These are phyloP conservation scores for Vipera latastei DNA, from an alignment of 2,797 vertebrate genomes.

Conservation along the genomic window DNA sequence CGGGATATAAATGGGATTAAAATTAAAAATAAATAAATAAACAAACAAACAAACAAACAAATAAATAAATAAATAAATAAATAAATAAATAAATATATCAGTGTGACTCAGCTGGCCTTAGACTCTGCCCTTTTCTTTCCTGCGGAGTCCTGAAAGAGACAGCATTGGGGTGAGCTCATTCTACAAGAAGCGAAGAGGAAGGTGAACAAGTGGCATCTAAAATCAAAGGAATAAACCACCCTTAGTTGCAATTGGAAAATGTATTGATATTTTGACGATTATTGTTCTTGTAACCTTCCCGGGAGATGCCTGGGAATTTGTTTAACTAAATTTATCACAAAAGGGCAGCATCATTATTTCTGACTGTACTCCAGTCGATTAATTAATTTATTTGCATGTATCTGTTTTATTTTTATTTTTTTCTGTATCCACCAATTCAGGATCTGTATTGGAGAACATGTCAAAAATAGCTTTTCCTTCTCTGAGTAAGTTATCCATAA, in stretches of 20 bases:
- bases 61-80: too few relatives aligned
- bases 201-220: not conserved
- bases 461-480: not conserved
- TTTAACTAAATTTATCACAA: not conserved
- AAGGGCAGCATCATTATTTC: not conserved
- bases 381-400: not conserved
- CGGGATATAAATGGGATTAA: too few relatives aligned
- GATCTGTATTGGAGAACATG: not conserved
- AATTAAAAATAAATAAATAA: too few relatives aligned
- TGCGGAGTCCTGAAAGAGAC: not conserved
- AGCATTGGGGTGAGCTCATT: not conserved
- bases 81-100: not conserved
- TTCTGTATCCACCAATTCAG: not conserved
- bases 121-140: not conserved
- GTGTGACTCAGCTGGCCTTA: not conserved
- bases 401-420: not conserved
- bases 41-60: too few relatives aligned
- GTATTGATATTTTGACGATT: not conserved
- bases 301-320: not conserved
- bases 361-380: not conserved
- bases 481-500: not conserved
- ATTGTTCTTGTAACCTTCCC: not conserved
- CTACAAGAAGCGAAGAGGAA: not conserved
- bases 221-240: not conserved
- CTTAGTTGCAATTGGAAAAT: not conserved